Conservation (phyloP, 2,888 invertebrate species). For the Beris morrisii region DNA sequence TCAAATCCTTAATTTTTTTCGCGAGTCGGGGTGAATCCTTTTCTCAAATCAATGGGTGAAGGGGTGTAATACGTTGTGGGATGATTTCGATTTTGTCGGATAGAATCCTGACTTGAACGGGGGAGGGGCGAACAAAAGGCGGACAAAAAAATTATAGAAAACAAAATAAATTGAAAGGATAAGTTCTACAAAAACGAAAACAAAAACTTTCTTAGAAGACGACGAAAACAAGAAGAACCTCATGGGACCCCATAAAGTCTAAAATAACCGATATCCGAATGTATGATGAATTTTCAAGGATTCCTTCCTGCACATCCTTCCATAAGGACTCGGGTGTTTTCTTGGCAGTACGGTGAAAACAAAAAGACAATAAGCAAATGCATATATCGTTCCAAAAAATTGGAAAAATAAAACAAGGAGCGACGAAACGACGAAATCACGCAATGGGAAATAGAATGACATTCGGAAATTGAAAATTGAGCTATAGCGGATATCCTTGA, state of each 20-base stretch:
- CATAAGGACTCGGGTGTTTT: not conserved
- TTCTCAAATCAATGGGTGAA: too few species aligned
- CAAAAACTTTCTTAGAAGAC: conserved; percentile 1
- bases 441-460: conserved; percentile 36
- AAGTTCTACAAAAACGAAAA: not conserved
- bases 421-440: conserved; percentile 4
- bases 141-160: conserved; percentile 5
- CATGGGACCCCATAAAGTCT: not conserved
- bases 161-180: conserved; percentile 2
- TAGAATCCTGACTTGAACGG: conserved; percentile 5
- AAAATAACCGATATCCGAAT: conserved; percentile 1
- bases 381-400: not conserved
- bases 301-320: conserved; percentile 1
- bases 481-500: conserved; percentile 37
- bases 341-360: not conserved
- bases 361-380: not conserved
- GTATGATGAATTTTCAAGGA: conserved; percentile 4
- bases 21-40: too few species aligned
- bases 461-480: conserved; percentile 41
- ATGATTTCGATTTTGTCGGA: conserved; percentile 11
- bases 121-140: not conserved
- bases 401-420: not conserved
- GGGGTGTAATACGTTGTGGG: not conserved
- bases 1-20: conserved; percentile 29
- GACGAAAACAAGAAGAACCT: not conserved